phyloP scores from a whole-genome alignment of 2,113 vertebrate genomes.

The Camelus bactrianus region DNA sequence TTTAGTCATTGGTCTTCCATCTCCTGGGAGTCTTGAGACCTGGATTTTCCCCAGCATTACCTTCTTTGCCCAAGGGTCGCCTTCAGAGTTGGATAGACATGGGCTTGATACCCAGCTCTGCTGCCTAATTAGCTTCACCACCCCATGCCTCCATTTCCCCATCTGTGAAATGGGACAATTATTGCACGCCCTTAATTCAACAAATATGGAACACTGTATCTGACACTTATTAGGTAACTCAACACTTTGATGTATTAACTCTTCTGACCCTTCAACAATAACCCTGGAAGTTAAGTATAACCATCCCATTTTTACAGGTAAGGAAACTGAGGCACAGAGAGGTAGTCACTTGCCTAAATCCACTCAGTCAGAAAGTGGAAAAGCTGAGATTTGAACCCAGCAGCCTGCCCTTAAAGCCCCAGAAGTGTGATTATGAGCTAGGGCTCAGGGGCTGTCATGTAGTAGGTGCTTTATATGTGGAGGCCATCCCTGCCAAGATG shows the following conservation, averaged over 20 bases:
- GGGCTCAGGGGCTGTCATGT: rapidly evolving
- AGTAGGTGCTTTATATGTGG: not conserved
- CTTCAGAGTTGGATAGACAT: not conserved
- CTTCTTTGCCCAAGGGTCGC: not conserved
- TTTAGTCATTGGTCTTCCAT: too few species aligned
- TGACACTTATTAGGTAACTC: not conserved
- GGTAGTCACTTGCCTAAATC: not conserved
- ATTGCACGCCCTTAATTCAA: not conserved
- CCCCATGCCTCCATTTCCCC: not conserved
- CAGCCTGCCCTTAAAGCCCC: not conserved
- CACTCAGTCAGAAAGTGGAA: not conserved
- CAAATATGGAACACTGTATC: not conserved
- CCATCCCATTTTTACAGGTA: not conserved
- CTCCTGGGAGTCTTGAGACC: not conserved
- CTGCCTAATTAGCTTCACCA: not conserved
- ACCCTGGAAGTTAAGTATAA: not conserved
- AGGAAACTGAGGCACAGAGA: not conserved
- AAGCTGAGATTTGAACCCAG: not conserved
- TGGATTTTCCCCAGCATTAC: rapidly evolving
- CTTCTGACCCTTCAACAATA: not conserved
- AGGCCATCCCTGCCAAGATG: not conserved
- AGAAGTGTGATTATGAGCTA: not conserved
- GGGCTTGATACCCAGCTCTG: not conserved
- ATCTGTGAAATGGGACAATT: not conserved
- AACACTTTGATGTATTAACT: not conserved